phyloP scores from a whole-genome alignment of 2,888 invertebrate genomes.

The Brachyptera putata region DNA sequence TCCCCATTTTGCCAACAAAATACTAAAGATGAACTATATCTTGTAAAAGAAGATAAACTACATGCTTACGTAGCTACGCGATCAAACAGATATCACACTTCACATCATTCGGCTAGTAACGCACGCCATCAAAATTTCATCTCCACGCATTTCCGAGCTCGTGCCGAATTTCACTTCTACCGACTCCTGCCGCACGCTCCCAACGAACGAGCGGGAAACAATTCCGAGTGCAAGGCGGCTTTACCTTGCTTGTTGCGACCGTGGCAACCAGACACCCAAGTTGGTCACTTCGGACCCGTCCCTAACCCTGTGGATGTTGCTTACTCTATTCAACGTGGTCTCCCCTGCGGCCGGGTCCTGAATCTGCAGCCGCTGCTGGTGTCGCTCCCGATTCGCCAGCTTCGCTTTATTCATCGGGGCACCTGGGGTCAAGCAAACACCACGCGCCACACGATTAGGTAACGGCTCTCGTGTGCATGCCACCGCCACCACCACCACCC shows the following conservation, averaged over 20 bases:
- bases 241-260: conserved; percentile 21
- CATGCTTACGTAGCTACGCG: too few relatives aligned
- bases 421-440: conserved; percentile 49
- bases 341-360: conserved; percentile 65
- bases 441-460: background rate
- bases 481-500: background rate
- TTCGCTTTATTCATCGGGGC: conserved; percentile 80
- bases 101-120: too few relatives aligned
- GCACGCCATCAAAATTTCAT: too few relatives aligned
- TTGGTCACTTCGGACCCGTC: conserved; percentile 24
- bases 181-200: too few relatives aligned
- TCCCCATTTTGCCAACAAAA: too few relatives aligned
- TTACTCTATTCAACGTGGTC: conserved; percentile 76
- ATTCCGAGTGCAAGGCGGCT: background rate
- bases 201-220: background rate
- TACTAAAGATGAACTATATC: too few relatives aligned
- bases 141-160: too few relatives aligned
- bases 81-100: too few relatives aligned
- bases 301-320: conserved; percentile 42
- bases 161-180: too few relatives aligned
- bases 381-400: conserved; percentile 68
- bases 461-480: background rate
- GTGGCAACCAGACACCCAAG: conserved; percentile 26
- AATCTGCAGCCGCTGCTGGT: conserved; percentile 46
- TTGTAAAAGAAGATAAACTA: too few relatives aligned